These are phyloP conservation scores for Chydorus sphaericus DNA, from an alignment of 2,888 invertebrate genomes.

Conservation along the genomic window DNA sequence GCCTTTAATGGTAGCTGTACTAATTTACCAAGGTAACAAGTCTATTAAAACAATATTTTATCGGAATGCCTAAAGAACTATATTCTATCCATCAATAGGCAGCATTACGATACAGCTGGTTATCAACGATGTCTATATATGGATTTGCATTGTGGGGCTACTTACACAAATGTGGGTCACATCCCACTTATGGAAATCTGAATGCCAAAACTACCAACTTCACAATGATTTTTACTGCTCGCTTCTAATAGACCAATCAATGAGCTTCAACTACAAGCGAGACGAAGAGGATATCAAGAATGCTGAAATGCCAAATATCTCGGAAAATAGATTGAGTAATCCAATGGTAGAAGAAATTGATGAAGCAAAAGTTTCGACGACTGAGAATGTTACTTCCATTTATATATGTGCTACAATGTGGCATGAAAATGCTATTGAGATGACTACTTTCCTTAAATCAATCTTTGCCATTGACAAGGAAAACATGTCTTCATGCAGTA, in stretches of 20 bases:
- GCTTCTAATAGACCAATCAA: slow-evolving; percentile 81
- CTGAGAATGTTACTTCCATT: slow-evolving; percentile 80
- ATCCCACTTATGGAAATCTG: slow-evolving; percentile 93
- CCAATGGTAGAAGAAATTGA: slow-evolving; percentile 68
- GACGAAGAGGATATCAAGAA: slow-evolving; percentile 85
- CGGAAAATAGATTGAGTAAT: too few relatives aligned
- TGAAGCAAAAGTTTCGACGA: slow-evolving; percentile 64
- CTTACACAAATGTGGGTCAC: slow-evolving; percentile 93
- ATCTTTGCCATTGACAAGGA: slow-evolving; percentile 74
- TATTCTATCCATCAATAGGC: slow-evolving; percentile 62
- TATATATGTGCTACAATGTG: slow-evolving; percentile 98
- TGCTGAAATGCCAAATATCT: slow-evolving; percentile 68
- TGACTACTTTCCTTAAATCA: slow-evolving; percentile 80
- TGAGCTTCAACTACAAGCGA: slow-evolving; percentile 78
- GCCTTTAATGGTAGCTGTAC: slow-evolving; percentile 70
- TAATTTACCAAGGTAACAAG: slow-evolving; percentile 72
- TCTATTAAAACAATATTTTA: slow-evolving; percentile 78
- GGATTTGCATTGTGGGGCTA: slow-evolving; percentile 86
- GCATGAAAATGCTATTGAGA: slow-evolving; percentile 95
- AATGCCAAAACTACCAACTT: slow-evolving; percentile 91
- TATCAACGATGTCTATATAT: slow-evolving; percentile 67
- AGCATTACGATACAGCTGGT: too few relatives aligned
- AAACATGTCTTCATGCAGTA: slow-evolving; percentile 72
- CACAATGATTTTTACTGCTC: slow-evolving; percentile 87
- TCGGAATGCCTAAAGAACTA: slow-evolving; percentile 76